A percentile compares a stretch with the other conserved stretches of the same genome.
These are phyloP conservation scores for Thecophora atra DNA, from an alignment of 2,888 invertebrate genomes.

Conservation along the genomic window DNA sequence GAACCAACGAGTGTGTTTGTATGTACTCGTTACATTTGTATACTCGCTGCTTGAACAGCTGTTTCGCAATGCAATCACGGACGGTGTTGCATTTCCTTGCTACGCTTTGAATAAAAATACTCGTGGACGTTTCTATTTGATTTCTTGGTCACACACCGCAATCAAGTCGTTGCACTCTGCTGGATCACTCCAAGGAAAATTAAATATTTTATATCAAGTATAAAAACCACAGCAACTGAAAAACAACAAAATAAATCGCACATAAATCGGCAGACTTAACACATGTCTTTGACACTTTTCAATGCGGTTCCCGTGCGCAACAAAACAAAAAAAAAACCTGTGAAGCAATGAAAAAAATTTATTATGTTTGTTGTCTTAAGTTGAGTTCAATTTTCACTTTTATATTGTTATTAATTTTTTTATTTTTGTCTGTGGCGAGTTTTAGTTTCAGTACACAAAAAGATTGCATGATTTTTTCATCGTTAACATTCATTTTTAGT, in stretches of 20 bases:
- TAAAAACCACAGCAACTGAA: not conserved
- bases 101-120: no score
- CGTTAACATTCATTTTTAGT: not conserved
- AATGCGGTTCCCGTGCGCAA: not conserved
- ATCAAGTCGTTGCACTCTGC: not conserved
- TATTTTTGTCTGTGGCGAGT: not conserved
- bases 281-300: no score
- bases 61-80: not conserved
- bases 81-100: conserved; percentile 1
- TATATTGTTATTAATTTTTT: not conserved
- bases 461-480: no score
- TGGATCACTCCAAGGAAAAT: no score
- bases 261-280: no score
- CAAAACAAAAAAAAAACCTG: no score
- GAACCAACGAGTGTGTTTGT: no score
- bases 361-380: not conserved
- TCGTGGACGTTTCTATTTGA: no score
- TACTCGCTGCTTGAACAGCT: not conserved
- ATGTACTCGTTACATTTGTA: not conserved
- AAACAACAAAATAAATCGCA: not conserved
- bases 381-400: conserved; percentile 7
- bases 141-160: not conserved
- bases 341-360: no score
- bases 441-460: not conserved
- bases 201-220: not conserved